Percentiles rank a stretch among this genome's conserved stretches.
phyloP scores from a whole-genome alignment of 1,140 invertebrate genomes.

The Stegodyphus mimosarum region DNA sequence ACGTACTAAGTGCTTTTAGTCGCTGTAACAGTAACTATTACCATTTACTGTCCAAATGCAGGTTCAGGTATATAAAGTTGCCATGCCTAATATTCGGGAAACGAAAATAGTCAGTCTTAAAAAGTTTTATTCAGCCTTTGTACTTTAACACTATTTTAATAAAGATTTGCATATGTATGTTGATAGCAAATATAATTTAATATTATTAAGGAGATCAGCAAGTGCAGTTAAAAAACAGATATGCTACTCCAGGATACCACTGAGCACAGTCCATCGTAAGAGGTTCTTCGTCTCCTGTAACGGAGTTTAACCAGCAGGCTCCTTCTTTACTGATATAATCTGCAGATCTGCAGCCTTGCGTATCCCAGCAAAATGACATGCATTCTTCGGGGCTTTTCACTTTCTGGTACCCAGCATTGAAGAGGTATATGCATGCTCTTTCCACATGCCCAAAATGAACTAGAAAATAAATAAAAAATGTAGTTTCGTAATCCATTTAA shows the following conservation, averaged over 20 bases:
- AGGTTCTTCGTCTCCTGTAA: constrained; percentile 50
- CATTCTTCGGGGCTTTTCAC: constrained; percentile 47
- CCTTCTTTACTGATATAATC: constrained; percentile 42
- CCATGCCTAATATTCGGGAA: too few relatives aligned
- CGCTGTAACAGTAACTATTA: too few relatives aligned
- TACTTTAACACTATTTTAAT: too few relatives aligned
- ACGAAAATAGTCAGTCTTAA: too few relatives aligned
- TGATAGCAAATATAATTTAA: too few relatives aligned
- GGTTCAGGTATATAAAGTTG: too few relatives aligned
- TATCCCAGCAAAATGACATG: constrained; percentile 54
- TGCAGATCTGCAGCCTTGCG: constrained; percentile 51
- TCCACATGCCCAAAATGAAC: constrained; percentile 45
- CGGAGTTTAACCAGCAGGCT: constrained; percentile 51
- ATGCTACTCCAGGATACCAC: constrained; percentile 46
- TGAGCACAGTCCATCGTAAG: constrained; percentile 38
- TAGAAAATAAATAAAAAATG: constrained; percentile 12
- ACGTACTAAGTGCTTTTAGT: too few relatives aligned
- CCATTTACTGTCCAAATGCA: too few relatives aligned
- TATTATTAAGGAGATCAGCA: background rate
- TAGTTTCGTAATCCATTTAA: background rate
- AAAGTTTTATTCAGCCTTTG: too few relatives aligned
- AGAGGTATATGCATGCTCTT: constrained; percentile 49
- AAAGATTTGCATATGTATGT: too few relatives aligned
- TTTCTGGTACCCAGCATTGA: constrained; percentile 50
- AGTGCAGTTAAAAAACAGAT: constrained; percentile 49